Conservation (phyloP, 2,113 vertebrate species). For the Oophaga pumilio region DNA sequence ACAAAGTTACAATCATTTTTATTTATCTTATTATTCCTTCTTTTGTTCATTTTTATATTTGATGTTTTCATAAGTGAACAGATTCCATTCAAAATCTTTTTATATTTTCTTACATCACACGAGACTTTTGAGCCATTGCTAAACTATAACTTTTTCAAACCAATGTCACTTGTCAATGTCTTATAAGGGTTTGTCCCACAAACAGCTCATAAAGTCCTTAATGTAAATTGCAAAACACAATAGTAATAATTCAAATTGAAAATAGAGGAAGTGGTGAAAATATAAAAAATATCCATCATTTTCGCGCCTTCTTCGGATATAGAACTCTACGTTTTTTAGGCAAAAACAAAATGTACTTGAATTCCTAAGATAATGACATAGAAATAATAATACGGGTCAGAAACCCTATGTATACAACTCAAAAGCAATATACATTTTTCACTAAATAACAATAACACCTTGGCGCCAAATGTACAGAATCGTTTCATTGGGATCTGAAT, state of each 20-base stretch:
- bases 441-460: constrained; percentile 2
- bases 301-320: background rate
- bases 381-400: constrained; percentile 38
- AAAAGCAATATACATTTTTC: constrained; percentile 19
- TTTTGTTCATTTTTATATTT: no score
- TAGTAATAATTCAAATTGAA: background rate
- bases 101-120: no score
- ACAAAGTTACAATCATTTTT: no score
- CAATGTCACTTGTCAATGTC: background rate
- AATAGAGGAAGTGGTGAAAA: constrained; percentile 11
- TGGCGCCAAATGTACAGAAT: constrained; percentile 22
- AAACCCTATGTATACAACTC: constrained; percentile 16
- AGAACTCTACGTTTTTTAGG: background rate
- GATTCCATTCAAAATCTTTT: no score
- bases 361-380: background rate
- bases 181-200: background rate
- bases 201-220: background rate
- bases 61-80: no score
- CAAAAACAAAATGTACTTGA: background rate
- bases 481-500: constrained; percentile 18
- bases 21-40: no score
- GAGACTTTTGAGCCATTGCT: no score
- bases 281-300: background rate
- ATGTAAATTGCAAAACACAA: background rate
- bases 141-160: background rate